Evolutionary conservation across 2,797 vertebrate genomes (phyloP).

Genomic region (Syndactyla subalaris): DNA sequence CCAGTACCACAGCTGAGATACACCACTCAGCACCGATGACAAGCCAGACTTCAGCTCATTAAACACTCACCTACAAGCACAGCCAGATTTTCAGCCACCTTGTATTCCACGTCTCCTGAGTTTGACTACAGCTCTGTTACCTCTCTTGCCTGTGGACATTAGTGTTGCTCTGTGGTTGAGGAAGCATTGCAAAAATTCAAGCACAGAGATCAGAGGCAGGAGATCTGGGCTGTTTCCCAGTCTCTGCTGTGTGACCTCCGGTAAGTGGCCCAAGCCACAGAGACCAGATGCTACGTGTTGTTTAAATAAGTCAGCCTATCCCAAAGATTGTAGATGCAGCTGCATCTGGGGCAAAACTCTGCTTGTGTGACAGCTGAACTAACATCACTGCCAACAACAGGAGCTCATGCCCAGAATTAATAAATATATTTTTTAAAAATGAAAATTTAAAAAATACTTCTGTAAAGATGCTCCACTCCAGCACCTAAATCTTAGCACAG

Average conservation of each 20-base stretch:
- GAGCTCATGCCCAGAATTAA: neutral
- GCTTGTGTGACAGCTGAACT: conserved; percentile 17
- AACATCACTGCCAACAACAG: neutral
- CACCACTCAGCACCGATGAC: neutral
- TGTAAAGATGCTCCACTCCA: neutral
- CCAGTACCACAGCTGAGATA: neutral
- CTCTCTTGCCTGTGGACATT: neutral
- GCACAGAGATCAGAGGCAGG: neutral
- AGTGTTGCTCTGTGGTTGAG: neutral
- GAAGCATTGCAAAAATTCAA: neutral
- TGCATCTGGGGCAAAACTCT: neutral
- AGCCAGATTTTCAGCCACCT: neutral
- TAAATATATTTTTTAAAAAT: neutral
- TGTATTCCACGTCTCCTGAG: neutral
- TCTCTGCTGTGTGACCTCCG: conserved; percentile 24
- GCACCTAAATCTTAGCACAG: neutral
- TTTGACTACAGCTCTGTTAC: neutral
- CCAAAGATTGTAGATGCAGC: neutral
- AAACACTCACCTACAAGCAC: neutral
- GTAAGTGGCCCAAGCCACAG: conserved; percentile 4
- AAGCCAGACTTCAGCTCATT: neutral
- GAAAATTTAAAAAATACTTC: neutral
- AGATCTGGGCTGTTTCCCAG: conserved; percentile 15
- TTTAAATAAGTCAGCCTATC: conserved; percentile 26
- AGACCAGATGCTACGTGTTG: conserved; percentile 7